Evolutionary conservation across 1,140 invertebrate species (phyloP).

Genomic region (Ruditapes philippinarum): DNA sequence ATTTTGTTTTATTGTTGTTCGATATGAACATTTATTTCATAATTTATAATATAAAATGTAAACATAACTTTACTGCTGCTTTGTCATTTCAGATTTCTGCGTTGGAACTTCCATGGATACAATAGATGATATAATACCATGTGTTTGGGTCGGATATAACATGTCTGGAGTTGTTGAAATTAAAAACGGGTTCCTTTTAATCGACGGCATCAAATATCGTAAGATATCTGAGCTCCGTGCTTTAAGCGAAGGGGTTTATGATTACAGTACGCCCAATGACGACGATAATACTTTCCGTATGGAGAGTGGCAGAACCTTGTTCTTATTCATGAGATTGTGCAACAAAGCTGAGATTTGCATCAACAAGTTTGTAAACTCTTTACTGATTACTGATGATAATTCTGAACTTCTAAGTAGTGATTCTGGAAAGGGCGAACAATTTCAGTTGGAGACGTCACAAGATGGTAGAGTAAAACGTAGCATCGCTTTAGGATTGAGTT

Average conservation of each 20-base stretch:
- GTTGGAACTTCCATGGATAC: conserved; percentile 32
- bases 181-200: conserved; percentile 26
- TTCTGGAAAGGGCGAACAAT: background rate
- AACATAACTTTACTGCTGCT: background rate
- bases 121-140: conserved; percentile 45
- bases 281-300: conserved; percentile 27
- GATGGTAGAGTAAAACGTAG: background rate
- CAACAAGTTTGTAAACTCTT: conserved; percentile 11
- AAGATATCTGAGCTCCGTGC: conserved; percentile 32
- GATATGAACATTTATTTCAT: background rate
- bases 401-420: background rate
- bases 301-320: conserved; percentile 44
- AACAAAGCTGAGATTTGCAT: conserved; percentile 45
- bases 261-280: background rate
- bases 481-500: background rate
- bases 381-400: background rate
- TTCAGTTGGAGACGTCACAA: background rate
- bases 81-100: conserved; percentile 45
- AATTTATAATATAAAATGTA: background rate
- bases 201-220: background rate
- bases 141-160: conserved; percentile 49
- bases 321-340: conserved; percentile 35
- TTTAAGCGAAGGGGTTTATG: background rate
- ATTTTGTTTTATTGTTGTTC: background rate
- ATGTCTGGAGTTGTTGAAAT: conserved; percentile 43